Evolutionary conservation across 1,140 invertebrate species (phyloP).

Genomic region (Drosophila ercepeae): DNA sequence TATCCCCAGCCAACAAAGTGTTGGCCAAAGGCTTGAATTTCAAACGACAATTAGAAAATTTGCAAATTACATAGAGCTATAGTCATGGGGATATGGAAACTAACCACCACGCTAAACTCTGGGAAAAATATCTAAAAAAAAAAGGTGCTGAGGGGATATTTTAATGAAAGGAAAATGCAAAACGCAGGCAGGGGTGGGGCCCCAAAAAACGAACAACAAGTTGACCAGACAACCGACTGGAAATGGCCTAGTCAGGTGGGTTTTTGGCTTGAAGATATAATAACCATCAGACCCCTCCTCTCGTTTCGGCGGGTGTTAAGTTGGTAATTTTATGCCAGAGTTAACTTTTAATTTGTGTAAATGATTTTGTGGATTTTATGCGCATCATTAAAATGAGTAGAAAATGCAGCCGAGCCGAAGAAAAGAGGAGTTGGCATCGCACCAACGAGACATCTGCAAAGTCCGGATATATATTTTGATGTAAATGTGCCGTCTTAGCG

Average conservation of each 20-base stretch:
- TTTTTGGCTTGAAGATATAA: conserved; percentile 1
- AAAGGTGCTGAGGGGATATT: conserved; percentile 39
- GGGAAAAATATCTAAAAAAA: conserved; percentile 21
- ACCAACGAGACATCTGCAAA: conserved; percentile 1
- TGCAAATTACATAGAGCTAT: conserved; percentile 68
- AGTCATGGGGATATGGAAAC: conserved; percentile 15
- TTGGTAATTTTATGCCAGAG: conserved; percentile 83
- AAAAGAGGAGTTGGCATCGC: neutral
- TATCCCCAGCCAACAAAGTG: conserved; percentile 49
- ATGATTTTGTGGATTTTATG: conserved; percentile 80
- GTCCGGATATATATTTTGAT: conserved; percentile 40
- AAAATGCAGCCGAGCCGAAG: conserved; percentile 16
- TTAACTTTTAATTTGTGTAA: conserved; percentile 81
- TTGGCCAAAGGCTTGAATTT: conserved; percentile 76
- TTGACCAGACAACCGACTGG: neutral
- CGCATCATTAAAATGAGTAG: conserved; percentile 65
- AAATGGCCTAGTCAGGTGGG: conserved; percentile 44
- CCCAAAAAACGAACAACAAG: conserved; percentile 31
- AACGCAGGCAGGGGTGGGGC: conserved; percentile 13
- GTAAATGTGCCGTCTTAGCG: conserved; percentile 40
- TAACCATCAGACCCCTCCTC: conserved; percentile 17
- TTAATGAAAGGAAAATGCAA: conserved; percentile 58
- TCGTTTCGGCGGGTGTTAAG: conserved; percentile 74
- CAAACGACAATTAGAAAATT: conserved; percentile 82
- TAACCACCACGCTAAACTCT: conserved; percentile 8